Evolutionary conservation across 2,113 vertebrate genomes (phyloP).

Genomic region (Zosterops pallidus): DNA sequence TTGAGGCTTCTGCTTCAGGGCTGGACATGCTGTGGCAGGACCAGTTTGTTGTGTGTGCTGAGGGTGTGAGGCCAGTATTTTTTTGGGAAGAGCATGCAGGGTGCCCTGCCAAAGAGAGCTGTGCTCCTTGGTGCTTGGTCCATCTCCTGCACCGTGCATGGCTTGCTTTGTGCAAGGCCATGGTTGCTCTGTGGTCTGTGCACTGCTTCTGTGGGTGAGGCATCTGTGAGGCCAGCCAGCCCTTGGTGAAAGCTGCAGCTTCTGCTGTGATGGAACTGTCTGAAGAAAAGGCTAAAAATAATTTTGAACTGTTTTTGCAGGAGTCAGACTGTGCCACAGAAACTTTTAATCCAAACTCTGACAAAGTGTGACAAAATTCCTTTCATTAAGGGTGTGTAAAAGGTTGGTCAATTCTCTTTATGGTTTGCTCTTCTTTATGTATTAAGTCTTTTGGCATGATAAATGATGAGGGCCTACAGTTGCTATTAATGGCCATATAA

Average conservation of each 20-base stretch:
- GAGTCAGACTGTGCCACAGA: background rate
- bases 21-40: background rate
- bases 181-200: rapidly evolving
- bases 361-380: background rate
- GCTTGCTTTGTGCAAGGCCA: background rate
- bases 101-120: rapidly evolving
- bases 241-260: background rate
- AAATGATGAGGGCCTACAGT: background rate
- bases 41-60: background rate
- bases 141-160: rapidly evolving
- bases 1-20: rapidly evolving
- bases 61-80: background rate
- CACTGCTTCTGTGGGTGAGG: background rate
- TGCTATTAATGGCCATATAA: background rate
- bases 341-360: background rate
- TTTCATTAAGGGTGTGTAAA: background rate
- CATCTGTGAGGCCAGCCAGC: background rate
- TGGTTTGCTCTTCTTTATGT: background rate
- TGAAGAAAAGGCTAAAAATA: background rate
- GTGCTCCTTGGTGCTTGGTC: background rate
- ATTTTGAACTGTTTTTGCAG: background rate
- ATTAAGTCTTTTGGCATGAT: background rate
- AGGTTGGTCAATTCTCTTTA: background rate
- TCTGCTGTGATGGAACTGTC: background rate
- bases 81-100: background rate